Conservation (phyloP, 2,797 vertebrate genomes). For the Halcyon chelicuti region DNA sequence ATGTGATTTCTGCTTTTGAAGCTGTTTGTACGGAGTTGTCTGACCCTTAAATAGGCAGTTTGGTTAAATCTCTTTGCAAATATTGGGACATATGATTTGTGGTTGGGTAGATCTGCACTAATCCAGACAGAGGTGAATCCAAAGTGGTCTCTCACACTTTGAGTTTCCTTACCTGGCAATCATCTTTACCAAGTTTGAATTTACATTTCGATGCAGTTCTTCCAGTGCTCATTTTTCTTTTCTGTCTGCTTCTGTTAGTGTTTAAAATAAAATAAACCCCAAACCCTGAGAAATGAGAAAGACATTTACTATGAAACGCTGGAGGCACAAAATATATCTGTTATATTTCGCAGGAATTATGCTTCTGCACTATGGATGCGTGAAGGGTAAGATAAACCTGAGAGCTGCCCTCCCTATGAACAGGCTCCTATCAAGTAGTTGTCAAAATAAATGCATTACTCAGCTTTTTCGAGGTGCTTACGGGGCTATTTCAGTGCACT, state of each 20-base stretch:
- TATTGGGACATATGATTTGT: background rate
- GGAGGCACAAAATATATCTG: background rate
- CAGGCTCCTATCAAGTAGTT: background rate
- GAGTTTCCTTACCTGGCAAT: background rate
- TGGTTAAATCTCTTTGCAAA: background rate
- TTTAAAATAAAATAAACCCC: background rate
- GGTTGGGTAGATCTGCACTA: background rate
- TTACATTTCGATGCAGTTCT: background rate
- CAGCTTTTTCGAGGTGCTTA: conserved; percentile 2
- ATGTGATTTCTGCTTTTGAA: background rate
- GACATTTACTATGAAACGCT: background rate
- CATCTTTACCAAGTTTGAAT: background rate
- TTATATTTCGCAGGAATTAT: background rate
- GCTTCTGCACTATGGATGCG: background rate
- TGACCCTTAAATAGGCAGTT: background rate
- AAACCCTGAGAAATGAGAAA: background rate
- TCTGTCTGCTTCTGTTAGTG: background rate
- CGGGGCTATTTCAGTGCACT: background rate
- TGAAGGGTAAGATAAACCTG: background rate
- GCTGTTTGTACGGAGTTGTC: background rate
- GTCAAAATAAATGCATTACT: conserved; percentile 32
- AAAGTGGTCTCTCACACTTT: background rate
- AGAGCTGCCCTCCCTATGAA: background rate
- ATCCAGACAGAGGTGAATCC: background rate
- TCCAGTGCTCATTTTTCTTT: background rate